Conservation (phyloP, 53 echinoderm and acorn worm genomes). For the Zoroaster sp. region DNA sequence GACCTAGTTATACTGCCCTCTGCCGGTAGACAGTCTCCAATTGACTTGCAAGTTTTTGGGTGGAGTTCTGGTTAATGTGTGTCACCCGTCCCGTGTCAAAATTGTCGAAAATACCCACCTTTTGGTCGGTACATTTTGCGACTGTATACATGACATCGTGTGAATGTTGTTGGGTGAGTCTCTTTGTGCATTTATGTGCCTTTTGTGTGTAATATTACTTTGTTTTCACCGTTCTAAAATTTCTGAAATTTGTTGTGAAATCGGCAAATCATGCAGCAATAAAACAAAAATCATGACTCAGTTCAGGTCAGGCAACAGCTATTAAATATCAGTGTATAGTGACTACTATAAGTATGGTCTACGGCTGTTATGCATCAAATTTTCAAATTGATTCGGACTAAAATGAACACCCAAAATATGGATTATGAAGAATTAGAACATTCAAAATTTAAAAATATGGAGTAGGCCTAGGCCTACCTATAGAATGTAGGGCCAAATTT, state of each 20-base stretch:
- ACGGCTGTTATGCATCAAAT: no score
- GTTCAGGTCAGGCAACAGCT: no score
- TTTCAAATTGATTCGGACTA: no score
- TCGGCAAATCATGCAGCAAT: background rate
- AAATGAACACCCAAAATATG: no score
- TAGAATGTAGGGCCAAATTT: no score
- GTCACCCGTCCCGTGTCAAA: background rate
- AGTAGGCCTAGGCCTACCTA: no score
- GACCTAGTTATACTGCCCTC: constrained; percentile 14
- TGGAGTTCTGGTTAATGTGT: constrained; percentile 9
- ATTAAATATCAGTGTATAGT: no score
- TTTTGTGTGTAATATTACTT: background rate
- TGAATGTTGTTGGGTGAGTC: constrained; percentile 28
- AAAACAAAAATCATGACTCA: background rate
- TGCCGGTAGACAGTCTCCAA: constrained; percentile 5
- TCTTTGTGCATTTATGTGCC: background rate
- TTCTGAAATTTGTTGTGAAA: background rate
- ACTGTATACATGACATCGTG: background rate
- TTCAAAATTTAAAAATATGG: no score
- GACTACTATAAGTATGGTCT: no score
- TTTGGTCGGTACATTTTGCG: background rate
- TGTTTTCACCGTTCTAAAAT: background rate
- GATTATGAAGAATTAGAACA: no score
- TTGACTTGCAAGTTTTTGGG: constrained; percentile 13
- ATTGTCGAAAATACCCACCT: background rate